Evolutionary conservation across 2,888 invertebrate species (phyloP).

Genomic region (Ctenicera cuprea): DNA sequence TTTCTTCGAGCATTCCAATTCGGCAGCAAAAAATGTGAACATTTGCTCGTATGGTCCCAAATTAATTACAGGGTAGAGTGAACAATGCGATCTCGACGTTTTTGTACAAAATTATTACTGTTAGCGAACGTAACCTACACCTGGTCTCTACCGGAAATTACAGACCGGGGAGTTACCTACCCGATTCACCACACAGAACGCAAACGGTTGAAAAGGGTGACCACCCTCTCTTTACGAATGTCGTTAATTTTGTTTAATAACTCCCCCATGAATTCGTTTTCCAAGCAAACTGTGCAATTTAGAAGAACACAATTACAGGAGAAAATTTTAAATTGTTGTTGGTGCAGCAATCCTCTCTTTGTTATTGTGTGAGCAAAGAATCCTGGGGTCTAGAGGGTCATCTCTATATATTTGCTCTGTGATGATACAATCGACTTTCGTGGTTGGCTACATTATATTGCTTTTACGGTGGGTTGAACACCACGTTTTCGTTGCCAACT

Average conservation of each 20-base stretch:
- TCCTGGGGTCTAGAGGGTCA: neutral
- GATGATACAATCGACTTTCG: conserved; percentile 15
- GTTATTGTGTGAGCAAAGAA: neutral
- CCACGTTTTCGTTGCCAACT: conserved; percentile 17
- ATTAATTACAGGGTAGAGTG: conserved; percentile 46
- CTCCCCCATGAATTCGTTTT: conserved; percentile 8
- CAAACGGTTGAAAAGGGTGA: conserved; percentile 21
- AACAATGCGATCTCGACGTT: conserved; percentile 43
- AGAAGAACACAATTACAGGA: too few relatives aligned
- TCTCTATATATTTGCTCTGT: conserved; percentile 15
- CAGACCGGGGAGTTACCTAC: conserved; percentile 45
- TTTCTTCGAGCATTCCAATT: neutral
- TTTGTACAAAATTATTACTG: conserved; percentile 50
- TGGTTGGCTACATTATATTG: conserved; percentile 23
- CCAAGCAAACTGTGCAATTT: neutral
- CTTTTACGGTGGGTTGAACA: conserved; percentile 31
- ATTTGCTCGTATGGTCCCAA: conserved; percentile 40
- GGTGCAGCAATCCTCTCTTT: neutral
- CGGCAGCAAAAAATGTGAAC: conserved; percentile 15
- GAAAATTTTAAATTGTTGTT: too few relatives aligned
- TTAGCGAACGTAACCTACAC: conserved; percentile 41
- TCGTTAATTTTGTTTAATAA: conserved; percentile 29
- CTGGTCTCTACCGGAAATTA: conserved; percentile 52
- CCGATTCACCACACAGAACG: conserved; percentile 21
- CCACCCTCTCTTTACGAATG: conserved; percentile 10